Base-by-base conservation (phyloP, 2,113 vertebrate species). In the Cisticola juncidis region DNA sequence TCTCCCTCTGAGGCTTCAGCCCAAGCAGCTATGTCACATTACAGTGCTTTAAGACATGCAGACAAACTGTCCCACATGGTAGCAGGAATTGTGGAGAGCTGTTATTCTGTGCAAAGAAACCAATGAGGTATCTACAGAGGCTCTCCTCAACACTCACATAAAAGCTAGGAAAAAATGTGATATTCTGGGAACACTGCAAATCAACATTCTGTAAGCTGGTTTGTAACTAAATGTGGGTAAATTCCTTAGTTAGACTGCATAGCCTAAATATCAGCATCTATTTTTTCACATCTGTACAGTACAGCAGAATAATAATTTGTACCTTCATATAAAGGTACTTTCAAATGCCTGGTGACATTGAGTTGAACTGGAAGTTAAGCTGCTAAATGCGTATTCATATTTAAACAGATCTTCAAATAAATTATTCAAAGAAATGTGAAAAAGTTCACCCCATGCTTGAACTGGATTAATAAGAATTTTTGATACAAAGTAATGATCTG, bases 121-220 rank as follows among this genome's bases (percentile, higher is more conserved):
- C 24, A 31, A 0, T 17, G 11, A 58, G 20, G 18, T 1, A 0
- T 5, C 47, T 29, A 42, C 8, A 56, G 29, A 84, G 17, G 22
- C 5, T 71, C 19, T 54, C 47, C 36, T 76, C 42, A 66, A 38
- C 33, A 4, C 42, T 78, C n/a, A 42, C 6, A n/a, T 40, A 80
- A 53, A 90, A 81, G 17, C 58, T 62, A 25, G 58, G 45, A 44
- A 83, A 47, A 88, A 66, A 62, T 0, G 3, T 16, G 5, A 5
- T 35, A 51, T 42, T 71, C 29, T 35, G 26, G 18, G 65, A 89
- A 56, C 33, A 18, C 12, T 69, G 68, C 38, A 68, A 51, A 85
- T 31, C 29, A 74, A 8, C 20, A 25, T 50, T 81, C 28, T 74
- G 4, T 51, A 66, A 53, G 22, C 47, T 29, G 62, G 42, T 92